These are phyloP conservation scores for Toxonevra muliebris DNA, from an alignment of 2,888 invertebrate species.

Conservation along the genomic window DNA sequence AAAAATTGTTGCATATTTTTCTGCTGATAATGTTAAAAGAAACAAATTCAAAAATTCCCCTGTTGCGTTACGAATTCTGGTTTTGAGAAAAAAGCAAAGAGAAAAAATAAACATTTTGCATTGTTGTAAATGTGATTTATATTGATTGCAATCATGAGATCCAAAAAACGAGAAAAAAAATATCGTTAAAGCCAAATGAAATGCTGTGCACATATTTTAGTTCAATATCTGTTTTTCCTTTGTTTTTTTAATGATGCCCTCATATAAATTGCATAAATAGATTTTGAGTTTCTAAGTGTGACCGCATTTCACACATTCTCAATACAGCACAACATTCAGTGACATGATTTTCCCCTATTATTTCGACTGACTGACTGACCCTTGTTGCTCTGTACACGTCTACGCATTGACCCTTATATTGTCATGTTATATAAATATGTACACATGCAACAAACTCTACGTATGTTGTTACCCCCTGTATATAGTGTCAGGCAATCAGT, in stretches of 20 bases:
- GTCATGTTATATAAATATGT: neutral
- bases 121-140: conserved; percentile 60
- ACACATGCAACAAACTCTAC: neutral
- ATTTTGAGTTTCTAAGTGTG: conserved; percentile 3
- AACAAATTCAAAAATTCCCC: conserved; percentile 50
- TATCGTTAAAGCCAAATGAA: too few species aligned
- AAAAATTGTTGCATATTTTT: conserved; percentile 57
- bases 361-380: neutral
- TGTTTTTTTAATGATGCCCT: too few species aligned
- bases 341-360: too few species aligned
- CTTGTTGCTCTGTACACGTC: neutral
- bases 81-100: conserved; percentile 52
- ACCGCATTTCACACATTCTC: conserved; percentile 9
- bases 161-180: too few species aligned
- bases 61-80: conserved; percentile 58
- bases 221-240: too few species aligned
- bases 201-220: too few species aligned
- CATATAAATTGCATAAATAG: too few species aligned
- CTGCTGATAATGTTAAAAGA: conserved; percentile 5
- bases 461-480: neutral
- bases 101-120: neutral
- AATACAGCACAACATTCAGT: neutral
- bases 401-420: neutral
- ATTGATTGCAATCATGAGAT: conserved; percentile 58
- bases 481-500: too few species aligned